These are phyloP conservation scores for Tragelaphus eurycerus DNA, from an alignment of 2,797 vertebrate genomes.

Conservation along the genomic window DNA sequence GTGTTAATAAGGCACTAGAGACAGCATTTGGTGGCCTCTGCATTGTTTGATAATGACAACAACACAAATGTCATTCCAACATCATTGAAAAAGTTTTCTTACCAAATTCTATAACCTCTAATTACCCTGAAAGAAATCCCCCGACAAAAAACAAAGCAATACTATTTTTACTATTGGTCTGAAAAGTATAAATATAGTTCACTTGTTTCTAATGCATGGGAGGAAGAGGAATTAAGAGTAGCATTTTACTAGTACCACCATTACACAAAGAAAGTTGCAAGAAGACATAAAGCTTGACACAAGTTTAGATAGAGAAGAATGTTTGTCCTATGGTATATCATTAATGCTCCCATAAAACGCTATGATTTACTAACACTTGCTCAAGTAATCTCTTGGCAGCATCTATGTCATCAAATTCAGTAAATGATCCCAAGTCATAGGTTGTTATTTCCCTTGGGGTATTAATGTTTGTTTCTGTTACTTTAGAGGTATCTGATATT, in stretches of 20 bases:
- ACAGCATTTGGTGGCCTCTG: neutral
- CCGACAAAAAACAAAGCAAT: neutral
- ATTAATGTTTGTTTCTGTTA: slow-evolving; percentile 21
- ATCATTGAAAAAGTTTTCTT: slow-evolving; percentile 6
- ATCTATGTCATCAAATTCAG: slow-evolving; percentile 36
- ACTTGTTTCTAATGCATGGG: neutral
- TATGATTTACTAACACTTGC: neutral
- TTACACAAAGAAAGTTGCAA: neutral
- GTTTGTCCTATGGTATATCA: neutral
- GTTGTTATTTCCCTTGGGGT: neutral
- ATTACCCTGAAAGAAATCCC: neutral
- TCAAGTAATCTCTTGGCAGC: neutral
- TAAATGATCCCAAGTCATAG: neutral
- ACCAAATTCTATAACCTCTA: neutral
- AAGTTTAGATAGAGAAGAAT: neutral
- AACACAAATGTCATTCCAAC: slow-evolving; percentile 27
- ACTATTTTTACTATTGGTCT: neutral
- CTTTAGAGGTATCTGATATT: neutral
- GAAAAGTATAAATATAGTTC: neutral
- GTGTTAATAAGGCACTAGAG: slow-evolving; percentile 42
- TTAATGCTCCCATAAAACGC: neutral
- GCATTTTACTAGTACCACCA: neutral
- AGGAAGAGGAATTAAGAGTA: neutral
- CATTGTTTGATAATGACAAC: slow-evolving; percentile 43
- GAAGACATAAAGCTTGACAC: neutral